These are phyloP conservation scores for Leptura quadrifasciata DNA, from an alignment of 2,888 invertebrate genomes.

Conservation along the genomic window DNA sequence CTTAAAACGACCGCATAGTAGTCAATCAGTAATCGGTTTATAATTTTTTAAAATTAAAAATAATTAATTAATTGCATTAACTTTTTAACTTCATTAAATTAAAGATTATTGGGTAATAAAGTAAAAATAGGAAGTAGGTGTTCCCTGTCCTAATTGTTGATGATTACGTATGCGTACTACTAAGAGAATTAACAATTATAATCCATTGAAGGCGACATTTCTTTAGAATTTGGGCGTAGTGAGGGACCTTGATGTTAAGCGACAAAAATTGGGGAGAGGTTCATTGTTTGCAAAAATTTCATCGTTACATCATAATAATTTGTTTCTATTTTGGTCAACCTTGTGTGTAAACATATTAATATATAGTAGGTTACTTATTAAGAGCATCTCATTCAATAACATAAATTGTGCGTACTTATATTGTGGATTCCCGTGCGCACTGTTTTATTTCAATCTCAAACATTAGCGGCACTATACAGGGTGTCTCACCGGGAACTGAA, in stretches of 20 bases:
- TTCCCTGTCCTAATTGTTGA: constrained; percentile 23
- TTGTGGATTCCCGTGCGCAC: too few relatives aligned
- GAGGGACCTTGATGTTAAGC: constrained; percentile 27
- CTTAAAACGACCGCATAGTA: too few relatives aligned
- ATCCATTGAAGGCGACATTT: constrained; percentile 16
- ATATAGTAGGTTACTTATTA: not conserved
- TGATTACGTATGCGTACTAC: not conserved
- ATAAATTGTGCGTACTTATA: not conserved
- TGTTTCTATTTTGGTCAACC: constrained; percentile 2
- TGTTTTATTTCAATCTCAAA: too few relatives aligned
- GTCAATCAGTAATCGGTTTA: too few relatives aligned
- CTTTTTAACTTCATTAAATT: constrained; percentile 5
- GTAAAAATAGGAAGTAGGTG: constrained; percentile 9
- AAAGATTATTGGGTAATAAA: not conserved
- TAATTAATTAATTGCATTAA: not conserved
- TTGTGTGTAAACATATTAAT: not conserved
- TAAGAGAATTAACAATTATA: constrained; percentile 30
- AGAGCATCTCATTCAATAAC: not conserved
- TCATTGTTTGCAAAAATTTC: constrained; percentile 34
- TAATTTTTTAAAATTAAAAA: too few relatives aligned
- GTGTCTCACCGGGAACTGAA: too few relatives aligned
- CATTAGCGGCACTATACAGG: too few relatives aligned
- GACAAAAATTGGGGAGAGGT: constrained; percentile 34
- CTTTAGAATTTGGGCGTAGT: constrained; percentile 37
- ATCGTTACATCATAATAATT: constrained; percentile 18